Conservation (phyloP, 1,140 invertebrate genomes). For the Danaus melanippus region DNA sequence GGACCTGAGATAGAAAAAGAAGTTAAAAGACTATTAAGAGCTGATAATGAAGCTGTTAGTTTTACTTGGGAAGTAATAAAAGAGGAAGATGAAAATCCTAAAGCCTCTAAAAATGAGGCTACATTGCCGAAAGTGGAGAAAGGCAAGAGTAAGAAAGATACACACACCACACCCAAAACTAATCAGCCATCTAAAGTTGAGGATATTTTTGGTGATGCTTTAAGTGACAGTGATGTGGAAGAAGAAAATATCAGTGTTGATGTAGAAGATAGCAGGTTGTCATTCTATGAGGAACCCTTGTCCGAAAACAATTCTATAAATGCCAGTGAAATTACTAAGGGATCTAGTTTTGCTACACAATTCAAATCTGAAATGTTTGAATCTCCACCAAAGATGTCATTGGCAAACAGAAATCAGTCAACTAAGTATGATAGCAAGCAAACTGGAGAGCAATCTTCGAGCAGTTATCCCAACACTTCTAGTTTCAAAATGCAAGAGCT, state of each 20-base stretch:
- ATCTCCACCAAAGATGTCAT: constrained; percentile 14
- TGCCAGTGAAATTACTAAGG: constrained; percentile 67
- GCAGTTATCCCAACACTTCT: constrained; percentile 60
- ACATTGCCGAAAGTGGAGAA: constrained; percentile 42
- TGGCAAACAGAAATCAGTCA: constrained; percentile 21
- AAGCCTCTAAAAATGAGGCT: constrained; percentile 61
- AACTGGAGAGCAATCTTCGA: constrained; percentile 49
- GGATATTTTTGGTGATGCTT: constrained; percentile 91
- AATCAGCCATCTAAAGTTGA: constrained; percentile 59
- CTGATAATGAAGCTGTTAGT: constrained; percentile 91
- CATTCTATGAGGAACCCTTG: constrained; percentile 81
- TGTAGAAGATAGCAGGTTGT: constrained; percentile 84
- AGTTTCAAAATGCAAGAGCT: constrained; percentile 32
- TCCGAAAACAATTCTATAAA: constrained; percentile 83
- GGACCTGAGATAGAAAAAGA: constrained; percentile 99
- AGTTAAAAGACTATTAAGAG: constrained; percentile 91
- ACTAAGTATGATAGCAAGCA: constrained; percentile 51
- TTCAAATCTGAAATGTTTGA: constrained; percentile 46
- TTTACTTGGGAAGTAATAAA: constrained; percentile 95
- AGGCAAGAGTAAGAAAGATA: constrained; percentile 49
- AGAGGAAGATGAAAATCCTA: constrained; percentile 84
- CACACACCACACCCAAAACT: constrained; percentile 38
- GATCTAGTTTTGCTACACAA: constrained; percentile 22
- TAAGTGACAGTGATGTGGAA: constrained; percentile 88
- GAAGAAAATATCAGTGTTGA: constrained; percentile 82